Percentiles rank a stretch among this genome's conserved stretches.
These are phyloP conservation scores for Cerceris ruficornis DNA, from an alignment of 2,888 invertebrate species.

Conservation along the genomic window DNA sequence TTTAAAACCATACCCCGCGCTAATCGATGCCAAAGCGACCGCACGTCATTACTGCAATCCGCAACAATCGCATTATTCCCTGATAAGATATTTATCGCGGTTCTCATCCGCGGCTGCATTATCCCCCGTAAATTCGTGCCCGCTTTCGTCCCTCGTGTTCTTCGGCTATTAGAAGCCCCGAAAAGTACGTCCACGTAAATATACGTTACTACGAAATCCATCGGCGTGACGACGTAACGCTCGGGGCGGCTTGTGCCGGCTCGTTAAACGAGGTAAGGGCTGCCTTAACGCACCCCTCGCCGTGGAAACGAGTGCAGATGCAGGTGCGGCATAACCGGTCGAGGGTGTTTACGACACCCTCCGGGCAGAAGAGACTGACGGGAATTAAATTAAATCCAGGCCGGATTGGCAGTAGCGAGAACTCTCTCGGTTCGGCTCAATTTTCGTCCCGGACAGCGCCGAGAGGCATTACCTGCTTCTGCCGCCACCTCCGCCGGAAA, in stretches of 20 bases:
- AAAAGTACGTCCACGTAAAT: not conserved
- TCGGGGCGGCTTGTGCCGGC: constrained; percentile 29
- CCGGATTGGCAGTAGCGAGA: constrained; percentile 62
- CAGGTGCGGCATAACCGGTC: constrained; percentile 66
- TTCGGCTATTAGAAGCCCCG: too few species aligned
- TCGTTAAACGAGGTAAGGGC: constrained; percentile 38
- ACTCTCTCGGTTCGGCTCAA: constrained; percentile 40
- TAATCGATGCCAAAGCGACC: too few species aligned
- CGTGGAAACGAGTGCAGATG: constrained; percentile 51
- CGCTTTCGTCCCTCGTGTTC: too few species aligned
- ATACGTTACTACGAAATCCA: not conserved
- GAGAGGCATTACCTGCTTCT: constrained; percentile 42
- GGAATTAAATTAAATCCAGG: constrained; percentile 74
- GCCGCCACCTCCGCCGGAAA: constrained; percentile 46
- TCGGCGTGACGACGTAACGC: constrained; percentile 2
- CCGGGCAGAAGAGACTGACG: constrained; percentile 67
- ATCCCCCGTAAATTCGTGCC: too few species aligned
- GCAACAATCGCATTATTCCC: not conserved
- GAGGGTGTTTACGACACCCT: constrained; percentile 72
- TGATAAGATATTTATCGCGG: not conserved
- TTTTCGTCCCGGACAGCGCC: constrained; percentile 39
- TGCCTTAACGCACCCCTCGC: constrained; percentile 23
- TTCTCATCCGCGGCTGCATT: not conserved
- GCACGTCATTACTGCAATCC: too few species aligned
- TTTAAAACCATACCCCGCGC: not conserved